These are phyloP conservation scores for Canis aureus DNA, from an alignment of 2,113 vertebrate species.

Conservation along the genomic window DNA sequence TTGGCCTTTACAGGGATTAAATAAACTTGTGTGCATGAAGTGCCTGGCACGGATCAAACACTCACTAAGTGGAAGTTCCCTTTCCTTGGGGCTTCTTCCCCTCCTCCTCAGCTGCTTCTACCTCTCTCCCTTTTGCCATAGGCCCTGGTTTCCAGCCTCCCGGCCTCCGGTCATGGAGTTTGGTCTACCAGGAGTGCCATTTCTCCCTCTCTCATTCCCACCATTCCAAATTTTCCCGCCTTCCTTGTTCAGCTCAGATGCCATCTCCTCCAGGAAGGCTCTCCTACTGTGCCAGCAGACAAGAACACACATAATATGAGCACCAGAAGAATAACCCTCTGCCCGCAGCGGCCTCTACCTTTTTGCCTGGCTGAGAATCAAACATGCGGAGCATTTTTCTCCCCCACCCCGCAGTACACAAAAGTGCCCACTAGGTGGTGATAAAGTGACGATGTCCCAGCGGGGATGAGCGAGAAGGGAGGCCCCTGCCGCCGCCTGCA, in stretches of 20 bases:
- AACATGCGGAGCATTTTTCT: neutral
- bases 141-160: neutral
- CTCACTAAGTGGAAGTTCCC: neutral
- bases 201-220: neutral
- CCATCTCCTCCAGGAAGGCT: neutral
- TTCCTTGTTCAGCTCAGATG: neutral
- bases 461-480: neutral
- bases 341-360: neutral
- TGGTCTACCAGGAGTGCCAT: neutral
- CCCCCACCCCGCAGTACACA: conserved; percentile 65
- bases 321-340: neutral
- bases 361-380: neutral
- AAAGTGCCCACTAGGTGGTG: conserved; percentile 76
- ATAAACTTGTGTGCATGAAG: neutral
- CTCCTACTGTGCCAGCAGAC: neutral
- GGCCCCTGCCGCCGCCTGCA: accelerated
- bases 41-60: neutral
- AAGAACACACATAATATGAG: neutral
- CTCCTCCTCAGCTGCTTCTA: neutral
- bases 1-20: neutral
- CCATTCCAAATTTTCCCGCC: neutral
- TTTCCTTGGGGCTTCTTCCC: neutral
- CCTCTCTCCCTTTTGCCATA: neutral
- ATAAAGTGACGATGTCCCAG: conserved; percentile 38
- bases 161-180: neutral